These are phyloP conservation scores for Rhopalosiphum nymphaeae DNA, from an alignment of 2,888 invertebrate genomes.

Conservation along the genomic window DNA sequence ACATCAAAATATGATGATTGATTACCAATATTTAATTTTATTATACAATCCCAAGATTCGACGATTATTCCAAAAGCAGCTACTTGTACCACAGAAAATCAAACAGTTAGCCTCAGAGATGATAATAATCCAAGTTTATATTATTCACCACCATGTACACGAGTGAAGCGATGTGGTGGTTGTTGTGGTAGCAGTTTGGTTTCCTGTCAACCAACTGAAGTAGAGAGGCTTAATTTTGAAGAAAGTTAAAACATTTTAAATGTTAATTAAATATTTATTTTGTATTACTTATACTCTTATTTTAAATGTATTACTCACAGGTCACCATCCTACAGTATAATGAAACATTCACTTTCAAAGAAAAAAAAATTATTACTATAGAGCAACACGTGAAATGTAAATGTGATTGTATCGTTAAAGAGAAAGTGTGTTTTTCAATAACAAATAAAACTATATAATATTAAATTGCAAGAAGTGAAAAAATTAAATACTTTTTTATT, in stretches of 20 bases:
- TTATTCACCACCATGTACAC: slow-evolving; percentile 78
- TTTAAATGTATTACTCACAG: neutral
- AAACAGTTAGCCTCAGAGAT: slow-evolving; percentile 70
- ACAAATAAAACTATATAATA: slow-evolving; percentile 67
- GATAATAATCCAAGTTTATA: slow-evolving; percentile 72
- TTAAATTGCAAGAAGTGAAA: slow-evolving; percentile 3
- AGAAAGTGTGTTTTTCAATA: slow-evolving; percentile 71
- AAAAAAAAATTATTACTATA: slow-evolving; percentile 73
- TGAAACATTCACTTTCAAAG: slow-evolving; percentile 70
- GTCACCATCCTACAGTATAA: slow-evolving; percentile 71
- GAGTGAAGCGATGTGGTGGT: slow-evolving; percentile 79
- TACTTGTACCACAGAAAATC: slow-evolving; percentile 71
- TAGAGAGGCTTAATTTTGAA: slow-evolving; percentile 73
- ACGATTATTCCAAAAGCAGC: slow-evolving; percentile 70
- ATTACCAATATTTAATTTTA: neutral
- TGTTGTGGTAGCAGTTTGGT: slow-evolving; percentile 77
- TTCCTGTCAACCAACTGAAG: slow-evolving; percentile 77
- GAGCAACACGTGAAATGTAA: slow-evolving; percentile 76
- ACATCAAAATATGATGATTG: too few species aligned
- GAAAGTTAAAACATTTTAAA: slow-evolving; percentile 70
- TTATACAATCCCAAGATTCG: slow-evolving; percentile 65
- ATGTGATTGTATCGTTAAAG: slow-evolving; percentile 76
- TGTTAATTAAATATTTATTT: neutral
- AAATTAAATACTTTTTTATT: slow-evolving; percentile 67
- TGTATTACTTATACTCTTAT: neutral